Base-by-base conservation (phyloP, 2,113 vertebrate genomes). In the Gadus chalcogrammus region DNA sequence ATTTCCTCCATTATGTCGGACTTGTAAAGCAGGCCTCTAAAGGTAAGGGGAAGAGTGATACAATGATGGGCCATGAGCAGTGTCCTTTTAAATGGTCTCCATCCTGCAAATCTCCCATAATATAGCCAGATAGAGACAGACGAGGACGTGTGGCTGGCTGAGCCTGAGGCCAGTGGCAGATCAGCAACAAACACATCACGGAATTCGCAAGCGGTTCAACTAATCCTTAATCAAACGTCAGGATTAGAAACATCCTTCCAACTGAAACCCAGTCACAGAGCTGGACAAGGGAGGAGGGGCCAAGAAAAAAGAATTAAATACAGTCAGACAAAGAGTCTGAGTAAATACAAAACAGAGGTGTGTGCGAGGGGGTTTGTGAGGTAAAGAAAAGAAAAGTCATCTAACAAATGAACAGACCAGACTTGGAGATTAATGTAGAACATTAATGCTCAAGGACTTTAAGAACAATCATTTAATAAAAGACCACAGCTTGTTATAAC, bases 191-290 rank as follows among this genome's bases (percentile, higher is more conserved):
- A 48, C 42, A 9, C 8, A 48, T 48, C 42, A 48, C 42, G 78
- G 42, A 68, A 80, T 63, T 72, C 59, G 1, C 65, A 7, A 9
- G 42, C 4, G 3, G 42, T 68, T 81, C 18, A 28, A 63, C 73
- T 76, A 88, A 88, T 88, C 88, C 75, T 80, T 85, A 81, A 88
- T 87, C 85, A 86, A 66, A 73, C 76, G 65, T 48, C 48, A 20
- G 82, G 84, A 89, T 88, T 87, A 87, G 77, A 80, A 68, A 48
- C 13, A 27, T 58, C 72, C 64, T 75, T 81, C 61, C 65, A 13
- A 65, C 68, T 68, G 71, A 69, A 69, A 38, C 48, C 48, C 64
- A 38, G 67, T 12, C 65, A 22, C 28, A 71, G 52, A 16, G 58
- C 55, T 0, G 31, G 15, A 59, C 61, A 55, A 4, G 18, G 48